phyloP scores from a whole-genome alignment of 2,888 invertebrate genomes.

The Silvanus unidentatus region DNA sequence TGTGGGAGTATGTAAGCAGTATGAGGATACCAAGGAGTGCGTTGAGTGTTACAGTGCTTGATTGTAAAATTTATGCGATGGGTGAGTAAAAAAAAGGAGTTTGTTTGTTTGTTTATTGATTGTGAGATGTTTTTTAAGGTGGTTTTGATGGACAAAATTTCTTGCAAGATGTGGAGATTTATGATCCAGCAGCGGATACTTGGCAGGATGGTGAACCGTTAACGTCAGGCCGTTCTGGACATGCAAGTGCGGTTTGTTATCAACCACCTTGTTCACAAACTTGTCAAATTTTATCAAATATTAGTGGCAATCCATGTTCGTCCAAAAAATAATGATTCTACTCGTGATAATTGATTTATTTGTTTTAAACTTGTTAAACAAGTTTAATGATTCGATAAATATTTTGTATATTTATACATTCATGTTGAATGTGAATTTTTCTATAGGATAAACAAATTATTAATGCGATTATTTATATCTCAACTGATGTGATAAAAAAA shows the following conservation, averaged over 20 bases:
- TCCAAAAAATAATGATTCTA: neutral
- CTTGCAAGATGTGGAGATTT: conserved; percentile 81
- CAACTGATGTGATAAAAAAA: too few species aligned
- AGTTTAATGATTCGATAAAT: too few species aligned
- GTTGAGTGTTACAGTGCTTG: conserved; percentile 78
- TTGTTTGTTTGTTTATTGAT: too few species aligned
- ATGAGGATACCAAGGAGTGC: conserved; percentile 81
- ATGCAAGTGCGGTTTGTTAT: conserved; percentile 86
- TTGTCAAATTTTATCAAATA: conserved; percentile 20
- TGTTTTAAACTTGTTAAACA: too few species aligned
- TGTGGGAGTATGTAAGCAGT: conserved; percentile 71
- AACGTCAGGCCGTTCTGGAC: conserved; percentile 82
- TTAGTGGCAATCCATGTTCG: conserved; percentile 7
- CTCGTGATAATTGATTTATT: too few species aligned
- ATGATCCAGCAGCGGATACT: conserved; percentile 67
- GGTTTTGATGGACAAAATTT: conserved; percentile 87
- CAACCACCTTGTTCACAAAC: conserved; percentile 57
- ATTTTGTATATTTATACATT: too few species aligned
- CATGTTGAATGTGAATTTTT: too few species aligned
- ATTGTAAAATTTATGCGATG: conserved; percentile 84
- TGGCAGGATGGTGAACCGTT: conserved; percentile 76
- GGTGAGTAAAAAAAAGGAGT: conserved; percentile 58
- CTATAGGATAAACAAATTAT: too few species aligned
- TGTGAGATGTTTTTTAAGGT: conserved; percentile 62
- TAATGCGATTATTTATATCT: too few species aligned